phyloP scores from a whole-genome alignment of 2,888 invertebrate genomes.

The Opisthograptis luteolata region DNA sequence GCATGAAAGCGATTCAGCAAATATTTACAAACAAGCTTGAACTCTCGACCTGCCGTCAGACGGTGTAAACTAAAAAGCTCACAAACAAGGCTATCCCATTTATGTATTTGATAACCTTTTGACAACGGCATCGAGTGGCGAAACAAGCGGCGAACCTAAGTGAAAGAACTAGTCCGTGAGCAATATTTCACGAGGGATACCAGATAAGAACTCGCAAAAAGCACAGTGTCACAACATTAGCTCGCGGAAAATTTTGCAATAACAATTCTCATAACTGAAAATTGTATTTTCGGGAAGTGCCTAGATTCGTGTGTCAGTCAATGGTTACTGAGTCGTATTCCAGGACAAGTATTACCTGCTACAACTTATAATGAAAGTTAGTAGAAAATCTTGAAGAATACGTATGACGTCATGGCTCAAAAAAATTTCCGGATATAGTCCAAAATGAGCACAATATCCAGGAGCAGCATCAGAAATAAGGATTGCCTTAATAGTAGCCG shows the following conservation, averaged over 20 bases:
- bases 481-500: too few species aligned
- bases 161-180: slow-evolving; percentile 66
- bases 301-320: too few species aligned
- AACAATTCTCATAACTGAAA: slow-evolving; percentile 37
- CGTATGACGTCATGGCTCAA: too few species aligned
- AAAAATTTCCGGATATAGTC: too few species aligned
- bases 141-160: slow-evolving; percentile 60
- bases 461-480: too few species aligned
- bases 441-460: too few species aligned
- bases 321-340: too few species aligned
- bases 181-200: slow-evolving; percentile 66
- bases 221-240: slow-evolving; percentile 68
- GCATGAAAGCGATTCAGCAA: slow-evolving; percentile 1
- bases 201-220: slow-evolving; percentile 75
- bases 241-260: slow-evolving; percentile 71
- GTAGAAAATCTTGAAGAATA: too few species aligned
- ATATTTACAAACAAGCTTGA: slow-evolving; percentile 25
- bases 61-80: slow-evolving; percentile 18
- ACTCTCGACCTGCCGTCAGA: slow-evolving; percentile 20
- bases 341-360: too few species aligned
- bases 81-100: slow-evolving; percentile 43
- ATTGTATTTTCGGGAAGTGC: background rate
- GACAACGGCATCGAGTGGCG: slow-evolving; percentile 56
- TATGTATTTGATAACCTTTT: slow-evolving; percentile 67
- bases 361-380: too few species aligned